A percentile compares a stretch with the other conserved stretches of the same genome.
These are phyloP conservation scores for Pterocles burchelli DNA, from an alignment of 2,113 vertebrate species.

Conservation along the genomic window DNA sequence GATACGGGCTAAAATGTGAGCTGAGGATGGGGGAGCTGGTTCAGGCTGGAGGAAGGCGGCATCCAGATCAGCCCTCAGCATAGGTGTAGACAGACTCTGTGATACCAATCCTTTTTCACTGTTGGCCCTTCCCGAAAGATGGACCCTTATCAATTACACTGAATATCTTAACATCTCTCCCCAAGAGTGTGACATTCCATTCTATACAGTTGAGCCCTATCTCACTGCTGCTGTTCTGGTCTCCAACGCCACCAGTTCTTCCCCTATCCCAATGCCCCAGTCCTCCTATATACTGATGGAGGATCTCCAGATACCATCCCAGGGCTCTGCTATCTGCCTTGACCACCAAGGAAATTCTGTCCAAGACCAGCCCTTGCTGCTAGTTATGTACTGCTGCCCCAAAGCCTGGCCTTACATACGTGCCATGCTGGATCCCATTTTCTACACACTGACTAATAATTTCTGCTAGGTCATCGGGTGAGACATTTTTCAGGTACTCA, in stretches of 20 bases:
- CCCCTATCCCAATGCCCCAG: background rate
- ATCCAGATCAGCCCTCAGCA: background rate
- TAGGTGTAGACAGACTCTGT: background rate
- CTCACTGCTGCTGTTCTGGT: background rate
- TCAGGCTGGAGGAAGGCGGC: background rate
- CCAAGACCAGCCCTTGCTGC: background rate
- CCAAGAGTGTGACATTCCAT: background rate
- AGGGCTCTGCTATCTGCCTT: background rate
- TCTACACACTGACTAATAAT: background rate
- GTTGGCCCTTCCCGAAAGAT: background rate
- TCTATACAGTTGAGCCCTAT: rapidly evolving
- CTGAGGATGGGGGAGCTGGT: background rate
- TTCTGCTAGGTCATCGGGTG: background rate
- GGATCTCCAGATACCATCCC: background rate
- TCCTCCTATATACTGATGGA: background rate
- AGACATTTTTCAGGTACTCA: background rate
- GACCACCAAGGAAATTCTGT: background rate
- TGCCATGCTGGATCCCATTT: background rate
- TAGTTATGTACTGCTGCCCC: background rate
- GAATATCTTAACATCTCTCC: background rate
- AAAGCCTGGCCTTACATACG: background rate
- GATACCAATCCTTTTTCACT: background rate
- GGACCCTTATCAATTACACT: background rate
- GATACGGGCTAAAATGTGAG: rapidly evolving
- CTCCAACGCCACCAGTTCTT: background rate